phyloP scores from a whole-genome alignment of 2,113 vertebrate genomes.

The Zosterops borbonicus region DNA sequence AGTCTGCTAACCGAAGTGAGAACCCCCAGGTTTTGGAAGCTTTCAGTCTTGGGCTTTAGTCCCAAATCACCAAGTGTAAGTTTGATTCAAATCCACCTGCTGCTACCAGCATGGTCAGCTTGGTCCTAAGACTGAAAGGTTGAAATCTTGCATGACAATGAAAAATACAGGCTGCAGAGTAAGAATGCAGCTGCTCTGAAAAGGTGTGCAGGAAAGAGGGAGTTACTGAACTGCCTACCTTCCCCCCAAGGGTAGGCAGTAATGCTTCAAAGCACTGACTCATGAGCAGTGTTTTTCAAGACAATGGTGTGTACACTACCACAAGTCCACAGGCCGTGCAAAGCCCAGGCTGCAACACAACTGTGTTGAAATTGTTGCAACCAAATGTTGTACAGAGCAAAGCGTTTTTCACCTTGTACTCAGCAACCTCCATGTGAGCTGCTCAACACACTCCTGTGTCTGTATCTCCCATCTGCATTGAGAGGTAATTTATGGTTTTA shows the following conservation, averaged over 20 bases:
- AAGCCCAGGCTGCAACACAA: not conserved
- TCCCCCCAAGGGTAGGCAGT: too few species aligned
- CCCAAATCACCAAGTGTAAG: not conserved
- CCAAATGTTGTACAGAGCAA: not conserved
- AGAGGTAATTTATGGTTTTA: not conserved
- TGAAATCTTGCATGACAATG: not conserved
- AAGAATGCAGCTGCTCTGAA: not conserved
- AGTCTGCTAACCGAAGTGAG: not conserved
- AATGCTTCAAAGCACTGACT: not conserved
- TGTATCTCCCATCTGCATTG: not conserved
- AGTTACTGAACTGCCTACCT: not conserved
- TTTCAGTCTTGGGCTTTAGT: not conserved
- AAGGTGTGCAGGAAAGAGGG: not conserved
- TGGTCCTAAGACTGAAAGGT: not conserved
- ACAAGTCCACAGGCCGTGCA: not conserved
- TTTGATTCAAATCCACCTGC: conserved; percentile 4
- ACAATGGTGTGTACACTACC: not conserved
- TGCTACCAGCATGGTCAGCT: not conserved
- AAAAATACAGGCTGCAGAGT: not conserved
- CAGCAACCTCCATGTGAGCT: not conserved
- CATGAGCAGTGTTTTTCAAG: not conserved
- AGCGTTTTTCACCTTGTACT: not conserved
- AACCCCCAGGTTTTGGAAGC: not conserved
- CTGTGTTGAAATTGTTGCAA: not conserved
- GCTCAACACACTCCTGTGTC: not conserved